Evolutionary conservation across 2,797 vertebrate genomes (phyloP).

Genomic region (Leucoraja ocellata): DNA sequence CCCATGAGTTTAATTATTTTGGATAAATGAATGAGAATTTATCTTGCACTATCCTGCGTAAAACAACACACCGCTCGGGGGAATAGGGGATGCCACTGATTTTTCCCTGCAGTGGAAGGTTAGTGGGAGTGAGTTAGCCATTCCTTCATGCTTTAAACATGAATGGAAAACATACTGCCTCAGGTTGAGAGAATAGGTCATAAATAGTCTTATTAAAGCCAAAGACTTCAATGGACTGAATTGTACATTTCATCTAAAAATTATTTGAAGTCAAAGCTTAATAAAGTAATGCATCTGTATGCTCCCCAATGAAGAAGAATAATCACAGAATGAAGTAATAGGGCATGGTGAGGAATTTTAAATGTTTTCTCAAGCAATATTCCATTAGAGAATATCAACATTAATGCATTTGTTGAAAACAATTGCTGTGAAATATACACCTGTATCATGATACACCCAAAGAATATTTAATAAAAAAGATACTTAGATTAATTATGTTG

Average conservation of each 20-base stretch:
- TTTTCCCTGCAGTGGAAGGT: neutral
- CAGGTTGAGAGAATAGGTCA: neutral
- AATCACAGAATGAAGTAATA: neutral
- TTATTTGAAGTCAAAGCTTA: neutral
- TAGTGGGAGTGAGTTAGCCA: neutral
- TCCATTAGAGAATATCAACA: neutral
- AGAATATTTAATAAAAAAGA: neutral
- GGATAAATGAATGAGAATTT: neutral
- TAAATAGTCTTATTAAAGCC: conserved; percentile 5
- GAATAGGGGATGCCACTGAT: neutral
- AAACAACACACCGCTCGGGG: neutral
- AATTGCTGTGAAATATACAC: neutral
- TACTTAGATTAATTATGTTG: neutral
- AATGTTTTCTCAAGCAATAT: neutral
- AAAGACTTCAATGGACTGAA: neutral
- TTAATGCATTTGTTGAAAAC: neutral
- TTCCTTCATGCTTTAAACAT: neutral
- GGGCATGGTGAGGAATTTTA: neutral
- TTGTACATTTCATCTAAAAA: neutral
- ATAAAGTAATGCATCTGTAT: neutral
- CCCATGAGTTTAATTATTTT: conserved; percentile 32
- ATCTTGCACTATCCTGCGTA: neutral
- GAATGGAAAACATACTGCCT: neutral
- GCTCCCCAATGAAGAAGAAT: neutral
- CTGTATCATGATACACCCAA: neutral